Evolutionary conservation across 1,140 invertebrate genomes (phyloP), one percentile per base, ranked within the genome.

Genomic region (Papilio helenus): DNA sequence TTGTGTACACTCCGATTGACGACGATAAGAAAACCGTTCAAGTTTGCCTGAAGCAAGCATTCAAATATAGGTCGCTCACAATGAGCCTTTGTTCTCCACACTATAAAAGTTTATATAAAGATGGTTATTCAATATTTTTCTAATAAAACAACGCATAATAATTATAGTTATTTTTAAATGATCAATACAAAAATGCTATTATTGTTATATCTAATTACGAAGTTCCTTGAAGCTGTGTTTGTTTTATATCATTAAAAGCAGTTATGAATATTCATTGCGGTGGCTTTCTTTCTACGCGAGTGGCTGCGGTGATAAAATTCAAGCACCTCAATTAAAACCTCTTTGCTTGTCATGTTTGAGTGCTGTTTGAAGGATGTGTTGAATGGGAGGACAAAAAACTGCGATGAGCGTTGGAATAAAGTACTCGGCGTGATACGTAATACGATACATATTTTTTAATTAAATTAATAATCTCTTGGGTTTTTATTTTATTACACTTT

Each of bases 251-350:
- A 72, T 79, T 84, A 77, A 76, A 72, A 79, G 44, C 72, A 51
- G 83, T 85, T 84, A 85, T 87, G 79, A 87, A 87, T 86, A 84
- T 85, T 89, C 81, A 87, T 85, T 82, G 80, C 76, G 68, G 65
- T 78, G 74, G 71, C 81, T 83, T 86, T 86, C 81, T 84, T 85
- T 76, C 61, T 79, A 29, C 26, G 61, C 61, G 80, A 79, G 72
- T 78, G 79, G 76, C 58, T 68, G 23, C 44, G 79, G 12, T 72
- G 74, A 68, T 81, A 82, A 83, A 82, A 85, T 80, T 85, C 58
- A 72, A 83, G 79, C 76, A 81, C 82, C 81, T 79, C 76, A 87
- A 86, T 85, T 86, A 84, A 82, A 77, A 80, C 68, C 76, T 81
- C 82, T 85, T 85, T 80, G 82, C 76, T 79, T 72, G 79, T 83